phyloP scores from a whole-genome alignment of 2,113 vertebrate species.

The Eulemur macaco region DNA sequence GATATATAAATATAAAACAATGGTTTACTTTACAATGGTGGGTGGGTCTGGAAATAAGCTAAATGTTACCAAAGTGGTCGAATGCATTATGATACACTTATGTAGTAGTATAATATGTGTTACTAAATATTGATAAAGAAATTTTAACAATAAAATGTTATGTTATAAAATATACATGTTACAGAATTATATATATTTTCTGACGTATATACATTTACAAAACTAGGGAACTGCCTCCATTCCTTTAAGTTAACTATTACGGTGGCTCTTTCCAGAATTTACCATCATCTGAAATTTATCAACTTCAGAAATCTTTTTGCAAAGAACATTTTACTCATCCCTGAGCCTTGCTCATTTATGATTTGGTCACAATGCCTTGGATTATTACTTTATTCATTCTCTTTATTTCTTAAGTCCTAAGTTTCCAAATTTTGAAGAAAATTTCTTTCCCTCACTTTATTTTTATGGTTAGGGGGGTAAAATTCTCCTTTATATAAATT shows the following conservation, averaged over 20 bases:
- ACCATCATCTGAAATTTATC: background rate
- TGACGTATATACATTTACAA: background rate
- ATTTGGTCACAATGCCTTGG: background rate
- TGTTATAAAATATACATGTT: background rate
- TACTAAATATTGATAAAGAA: background rate
- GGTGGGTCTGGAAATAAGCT: background rate
- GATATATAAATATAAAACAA: background rate
- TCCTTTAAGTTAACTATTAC: background rate
- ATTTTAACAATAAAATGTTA: background rate
- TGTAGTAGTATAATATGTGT: background rate
- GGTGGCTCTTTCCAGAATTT: background rate
- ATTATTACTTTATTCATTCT: background rate
- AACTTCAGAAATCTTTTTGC: background rate
- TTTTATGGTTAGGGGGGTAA: background rate
- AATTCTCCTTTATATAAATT: background rate
- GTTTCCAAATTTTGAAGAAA: background rate
- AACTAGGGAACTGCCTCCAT: background rate
- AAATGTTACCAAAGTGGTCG: background rate
- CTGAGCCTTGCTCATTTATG: background rate
- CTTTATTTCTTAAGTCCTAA: background rate
- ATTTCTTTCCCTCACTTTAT: background rate
- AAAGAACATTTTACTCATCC: background rate
- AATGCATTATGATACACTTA: background rate
- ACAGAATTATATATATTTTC: background rate
- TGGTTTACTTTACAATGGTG: background rate